phyloP scores from a whole-genome alignment of 1,140 invertebrate species.

The silkworm (Bombyx mori) region DNA sequence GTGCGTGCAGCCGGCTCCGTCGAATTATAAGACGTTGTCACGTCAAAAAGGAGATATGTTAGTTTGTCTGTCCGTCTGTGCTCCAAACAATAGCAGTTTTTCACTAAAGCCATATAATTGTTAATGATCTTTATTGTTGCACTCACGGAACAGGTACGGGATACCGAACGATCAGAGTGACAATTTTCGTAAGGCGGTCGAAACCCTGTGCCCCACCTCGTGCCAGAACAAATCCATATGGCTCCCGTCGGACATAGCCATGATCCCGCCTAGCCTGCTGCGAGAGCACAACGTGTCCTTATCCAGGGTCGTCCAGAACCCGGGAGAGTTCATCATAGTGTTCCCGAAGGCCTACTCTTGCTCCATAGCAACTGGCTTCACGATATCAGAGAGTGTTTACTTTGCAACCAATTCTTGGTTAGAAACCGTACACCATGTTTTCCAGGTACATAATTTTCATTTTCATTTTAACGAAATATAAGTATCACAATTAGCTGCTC shows the following conservation, averaged over 20 bases:
- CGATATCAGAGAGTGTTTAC: slow-evolving; percentile 93
- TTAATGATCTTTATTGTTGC: neutral
- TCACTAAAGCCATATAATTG: no score
- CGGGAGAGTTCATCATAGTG: slow-evolving; percentile 92
- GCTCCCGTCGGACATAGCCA: slow-evolving; percentile 93
- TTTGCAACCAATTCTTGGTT: slow-evolving; percentile 91
- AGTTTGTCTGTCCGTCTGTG: no score
- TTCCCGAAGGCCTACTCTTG: slow-evolving; percentile 93
- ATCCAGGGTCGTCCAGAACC: slow-evolving; percentile 85
- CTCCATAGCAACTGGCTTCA: slow-evolving; percentile 90
- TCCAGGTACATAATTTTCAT: slow-evolving; percentile 72
- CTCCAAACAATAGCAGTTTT: no score
- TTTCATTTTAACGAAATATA: no score
- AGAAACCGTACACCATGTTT: slow-evolving; percentile 79
- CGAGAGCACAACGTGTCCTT: slow-evolving; percentile 83
- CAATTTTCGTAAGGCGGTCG: slow-evolving; percentile 81
- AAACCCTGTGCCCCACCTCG: slow-evolving; percentile 84
- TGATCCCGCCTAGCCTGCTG: slow-evolving; percentile 91
- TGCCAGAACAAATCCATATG: slow-evolving; percentile 88
- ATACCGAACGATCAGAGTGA: slow-evolving; percentile 84
- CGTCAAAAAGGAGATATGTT: no score
- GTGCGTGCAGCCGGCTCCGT: no score
- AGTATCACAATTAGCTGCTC: no score
- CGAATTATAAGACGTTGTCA: no score
- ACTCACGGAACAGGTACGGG: slow-evolving; percentile 74